Conservation (phyloP, 2,113 vertebrate genomes). For the Phrynocephalus versicolor region DNA sequence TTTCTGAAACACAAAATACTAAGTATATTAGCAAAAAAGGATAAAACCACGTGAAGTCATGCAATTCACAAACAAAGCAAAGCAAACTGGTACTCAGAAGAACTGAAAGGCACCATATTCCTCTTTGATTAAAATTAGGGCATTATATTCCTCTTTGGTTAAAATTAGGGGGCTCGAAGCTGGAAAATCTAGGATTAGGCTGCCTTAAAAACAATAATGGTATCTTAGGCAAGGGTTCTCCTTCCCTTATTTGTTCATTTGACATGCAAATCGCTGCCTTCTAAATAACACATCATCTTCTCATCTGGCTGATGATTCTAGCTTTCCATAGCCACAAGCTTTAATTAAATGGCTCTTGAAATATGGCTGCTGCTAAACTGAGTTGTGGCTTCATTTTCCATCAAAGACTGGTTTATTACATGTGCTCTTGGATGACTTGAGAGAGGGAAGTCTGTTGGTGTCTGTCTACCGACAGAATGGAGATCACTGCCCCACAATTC, state of each 20-base stretch:
- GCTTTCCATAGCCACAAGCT: background rate
- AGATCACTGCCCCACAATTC: background rate
- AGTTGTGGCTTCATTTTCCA: background rate
- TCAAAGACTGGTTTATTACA: background rate
- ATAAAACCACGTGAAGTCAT: background rate
- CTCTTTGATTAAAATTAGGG: background rate
- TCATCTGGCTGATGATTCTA: background rate
- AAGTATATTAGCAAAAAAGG: background rate
- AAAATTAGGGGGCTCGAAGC: background rate
- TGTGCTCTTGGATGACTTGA: background rate
- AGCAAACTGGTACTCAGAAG: background rate
- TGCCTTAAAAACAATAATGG: background rate
- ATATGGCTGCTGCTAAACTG: background rate
- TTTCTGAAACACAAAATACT: slow-evolving; percentile 82
- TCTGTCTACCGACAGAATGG: background rate
- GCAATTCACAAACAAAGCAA: rapidly evolving
- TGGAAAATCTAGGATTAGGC: background rate
- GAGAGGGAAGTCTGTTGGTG: background rate
- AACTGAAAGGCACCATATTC: background rate
- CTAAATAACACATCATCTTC: background rate
- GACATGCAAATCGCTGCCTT: background rate
- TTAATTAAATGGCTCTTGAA: background rate
- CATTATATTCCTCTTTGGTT: background rate
- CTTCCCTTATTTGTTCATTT: background rate
- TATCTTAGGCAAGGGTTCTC: background rate